Base-by-base conservation (phyloP, 2,888 invertebrate species). In the Microplitis deprimator region DNA sequence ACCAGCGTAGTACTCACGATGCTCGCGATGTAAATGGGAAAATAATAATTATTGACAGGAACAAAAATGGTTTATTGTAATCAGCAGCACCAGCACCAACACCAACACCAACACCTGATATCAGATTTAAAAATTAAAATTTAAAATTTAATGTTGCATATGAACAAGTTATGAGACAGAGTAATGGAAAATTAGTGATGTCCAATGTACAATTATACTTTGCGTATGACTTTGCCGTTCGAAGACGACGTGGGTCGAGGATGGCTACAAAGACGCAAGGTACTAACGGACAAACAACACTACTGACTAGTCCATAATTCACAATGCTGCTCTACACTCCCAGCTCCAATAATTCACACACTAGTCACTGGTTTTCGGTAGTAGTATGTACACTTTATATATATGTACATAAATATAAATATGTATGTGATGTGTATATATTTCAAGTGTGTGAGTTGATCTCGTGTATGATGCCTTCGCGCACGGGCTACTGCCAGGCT, bases 401-500 rank as follows among this genome's bases (percentile, higher is more conserved):
- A 13, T 50, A 50, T 50, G 50, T 50, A 50, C 50, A 3, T 13
- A 50, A 50, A 50, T 50, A 50, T 50, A 50, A 13, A 50, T 50
- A 50, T 50, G 3, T 50, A 7, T 50, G 13, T 8, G 50, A 50
- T 50, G 50, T 50, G 50, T 50, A 13, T 50, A 13, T 50, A 1
- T 50, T 29, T 20, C 13, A 38, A 65, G 13, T 8, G 13, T 65
- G 68, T 64, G 68, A 68, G 60, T 71, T 67, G 68, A 41, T 68
- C 76, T 80, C 80, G 78, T 80, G 79, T 81, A 77, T 82, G 81
- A 77, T 82, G 77, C 81, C 10, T 79, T 82, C 84, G 83, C 85
- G 83, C 83, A 84, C 85, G 83, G 82, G 78, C 83, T 79, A 84
- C 84, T 83, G 83, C 69, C 68, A 67, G 62, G 38, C 62, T 67